These are phyloP conservation scores for Lagenorhynchus albirostris DNA, from an alignment of 2,113 vertebrate genomes.

Conservation along the genomic window DNA sequence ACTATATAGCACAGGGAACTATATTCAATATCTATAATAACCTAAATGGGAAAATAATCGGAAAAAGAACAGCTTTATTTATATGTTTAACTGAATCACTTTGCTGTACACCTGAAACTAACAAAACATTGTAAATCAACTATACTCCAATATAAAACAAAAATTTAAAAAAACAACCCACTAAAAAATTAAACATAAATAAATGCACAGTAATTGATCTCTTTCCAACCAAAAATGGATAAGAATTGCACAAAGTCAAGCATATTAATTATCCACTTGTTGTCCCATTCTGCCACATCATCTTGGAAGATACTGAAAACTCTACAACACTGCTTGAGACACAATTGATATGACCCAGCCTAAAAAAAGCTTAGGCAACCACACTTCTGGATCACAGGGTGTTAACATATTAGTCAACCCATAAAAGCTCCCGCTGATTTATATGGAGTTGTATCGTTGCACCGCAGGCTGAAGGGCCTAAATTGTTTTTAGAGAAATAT, in stretches of 20 bases:
- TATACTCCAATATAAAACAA: not conserved
- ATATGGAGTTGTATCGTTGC: slow-evolving; percentile 65
- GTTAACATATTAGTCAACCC: slow-evolving; percentile 72
- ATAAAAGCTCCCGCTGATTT: slow-evolving; percentile 68
- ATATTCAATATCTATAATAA: not conserved
- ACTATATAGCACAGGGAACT: no score
- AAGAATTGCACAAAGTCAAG: not conserved
- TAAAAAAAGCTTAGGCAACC: slow-evolving; percentile 55
- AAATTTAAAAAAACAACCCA: not conserved
- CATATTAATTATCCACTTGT: not conserved
- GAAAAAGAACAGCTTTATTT: not conserved
- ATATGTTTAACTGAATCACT: not conserved
- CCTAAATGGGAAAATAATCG: not conserved
- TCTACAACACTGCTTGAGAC: slow-evolving; percentile 13
- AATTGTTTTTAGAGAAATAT: slow-evolving; percentile 72
- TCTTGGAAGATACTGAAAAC: slow-evolving; percentile 34
- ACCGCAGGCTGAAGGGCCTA: slow-evolving; percentile 59
- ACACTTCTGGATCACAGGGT: slow-evolving; percentile 71
- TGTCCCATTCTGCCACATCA: not conserved
- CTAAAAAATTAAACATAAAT: not conserved
- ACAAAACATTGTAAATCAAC: not conserved
- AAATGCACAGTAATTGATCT: not conserved
- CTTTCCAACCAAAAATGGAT: not conserved
- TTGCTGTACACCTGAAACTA: not conserved
- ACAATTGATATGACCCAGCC: slow-evolving; percentile 57